Evolutionary conservation across 2,113 vertebrate species (phyloP).

Genomic region (Mellivora capensis): DNA sequence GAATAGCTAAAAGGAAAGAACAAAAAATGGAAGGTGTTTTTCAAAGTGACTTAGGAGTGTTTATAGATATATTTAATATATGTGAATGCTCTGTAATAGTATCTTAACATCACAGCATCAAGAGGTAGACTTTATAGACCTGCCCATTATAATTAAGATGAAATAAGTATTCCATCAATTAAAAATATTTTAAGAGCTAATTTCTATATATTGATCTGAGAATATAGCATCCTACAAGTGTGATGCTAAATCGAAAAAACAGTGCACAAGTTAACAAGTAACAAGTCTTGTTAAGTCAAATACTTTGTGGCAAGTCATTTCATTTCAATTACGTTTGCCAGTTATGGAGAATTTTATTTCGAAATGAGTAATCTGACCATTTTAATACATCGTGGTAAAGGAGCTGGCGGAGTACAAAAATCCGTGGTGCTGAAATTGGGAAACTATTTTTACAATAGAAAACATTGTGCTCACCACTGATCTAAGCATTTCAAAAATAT

Average conservation of each 20-base stretch:
- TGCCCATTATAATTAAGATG: neutral
- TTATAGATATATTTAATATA: neutral
- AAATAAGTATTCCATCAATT: neutral
- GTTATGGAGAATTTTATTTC: neutral
- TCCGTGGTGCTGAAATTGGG: neutral
- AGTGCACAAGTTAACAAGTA: too few relatives aligned
- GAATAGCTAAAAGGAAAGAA: neutral
- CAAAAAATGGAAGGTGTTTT: neutral
- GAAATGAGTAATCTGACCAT: neutral
- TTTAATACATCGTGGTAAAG: neutral
- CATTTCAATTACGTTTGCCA: neutral
- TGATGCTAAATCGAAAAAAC: neutral
- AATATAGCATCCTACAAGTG: neutral
- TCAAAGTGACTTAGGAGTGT: neutral
- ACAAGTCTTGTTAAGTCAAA: neutral
- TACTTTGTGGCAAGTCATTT: neutral
- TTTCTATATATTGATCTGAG: neutral
- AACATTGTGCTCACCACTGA: neutral
- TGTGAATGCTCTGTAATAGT: neutral
- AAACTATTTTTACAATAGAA: neutral
- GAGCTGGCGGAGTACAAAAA: neutral
- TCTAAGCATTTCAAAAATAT: neutral
- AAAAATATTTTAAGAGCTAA: neutral
- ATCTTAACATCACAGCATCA: neutral
- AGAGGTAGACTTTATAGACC: neutral